Conservation (phyloP, 1,140 invertebrate genomes). For the Scaptomyza graminum region DNA sequence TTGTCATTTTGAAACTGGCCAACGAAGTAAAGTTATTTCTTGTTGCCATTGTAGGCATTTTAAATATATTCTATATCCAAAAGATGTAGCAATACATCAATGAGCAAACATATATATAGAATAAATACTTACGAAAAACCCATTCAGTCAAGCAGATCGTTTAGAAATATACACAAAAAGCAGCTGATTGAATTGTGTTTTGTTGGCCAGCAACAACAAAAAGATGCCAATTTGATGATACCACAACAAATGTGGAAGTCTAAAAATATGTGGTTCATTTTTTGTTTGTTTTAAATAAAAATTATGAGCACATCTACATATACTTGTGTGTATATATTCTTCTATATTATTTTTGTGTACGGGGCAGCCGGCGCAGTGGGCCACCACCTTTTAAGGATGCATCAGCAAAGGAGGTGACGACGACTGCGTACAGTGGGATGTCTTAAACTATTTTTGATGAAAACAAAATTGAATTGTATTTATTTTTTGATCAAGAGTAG, state of each 20-base stretch:
- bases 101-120: slow-evolving; percentile 14
- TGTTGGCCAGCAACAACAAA: slow-evolving; percentile 72
- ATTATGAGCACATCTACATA: slow-evolving; percentile 51
- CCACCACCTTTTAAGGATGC: slow-evolving; percentile 81
- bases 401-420: slow-evolving; percentile 49
- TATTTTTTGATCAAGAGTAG: too few relatives aligned
- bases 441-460: background rate
- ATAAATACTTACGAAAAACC: slow-evolving; percentile 35
- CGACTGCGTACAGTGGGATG: slow-evolving; percentile 28
- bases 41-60: background rate
- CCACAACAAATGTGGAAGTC: slow-evolving; percentile 77
- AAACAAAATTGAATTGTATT: too few relatives aligned
- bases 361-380: slow-evolving; percentile 53
- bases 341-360: slow-evolving; percentile 35
- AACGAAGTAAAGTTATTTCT: background rate
- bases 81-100: slow-evolving; percentile 14
- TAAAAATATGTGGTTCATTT: slow-evolving; percentile 61
- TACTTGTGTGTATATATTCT: slow-evolving; percentile 9
- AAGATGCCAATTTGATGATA: slow-evolving; percentile 81
- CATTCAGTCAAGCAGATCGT: slow-evolving; percentile 60
- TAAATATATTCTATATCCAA: slow-evolving; percentile 14
- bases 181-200: slow-evolving; percentile 78
- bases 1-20: background rate
- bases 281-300: slow-evolving; percentile 53
- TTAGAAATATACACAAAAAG: slow-evolving; percentile 46